Evolutionary conservation across 2,888 invertebrate species (phyloP), one percentile per base, ranked within the genome.

Genomic region (Hartigia nigra): DNA sequence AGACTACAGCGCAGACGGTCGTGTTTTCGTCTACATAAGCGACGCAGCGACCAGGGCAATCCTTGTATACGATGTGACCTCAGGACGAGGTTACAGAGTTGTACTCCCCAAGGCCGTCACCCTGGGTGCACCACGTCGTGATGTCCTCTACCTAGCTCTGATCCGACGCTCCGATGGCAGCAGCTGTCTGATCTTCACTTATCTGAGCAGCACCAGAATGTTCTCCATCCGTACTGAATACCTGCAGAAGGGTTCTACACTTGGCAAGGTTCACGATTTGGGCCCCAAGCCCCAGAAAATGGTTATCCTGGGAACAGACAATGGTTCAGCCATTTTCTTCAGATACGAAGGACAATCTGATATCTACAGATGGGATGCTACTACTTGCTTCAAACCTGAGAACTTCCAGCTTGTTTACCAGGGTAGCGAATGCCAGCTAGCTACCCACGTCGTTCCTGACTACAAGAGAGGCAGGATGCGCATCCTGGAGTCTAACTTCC

Each of bases 91-190:
- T 11, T 95, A 94, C 91, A 92, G 95, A 4, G 94, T 96, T 0
- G 92, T 95, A 1, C 90, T 95, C 36, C 95, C 95, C 0, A 92
- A 93, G 85, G 93, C 93, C 0, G 92, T 94, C 0, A 90, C 92
- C 0, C 88, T 90, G 0, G 94, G 93, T 1, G 92, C 93, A 82
- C 89, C 92, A 0, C 92, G 93, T 14, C 92, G 94, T 12, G 94
- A 95, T 82, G 95, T 95, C 1, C 92, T 96, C 1, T 96, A 96
- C 88, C 92, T 96, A 31, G 93, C 94, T 0, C 90, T 96, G 2
- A 92, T 94, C 0, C 94, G 94, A 14, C 93, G 93, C 78, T 91
- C 93, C 23, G 93, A 94, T 69, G 93, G 94, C 39, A 93, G 93
- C 76, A 93, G 93, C 1, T 92, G 93, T 72, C 90, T 96, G 0